These are phyloP conservation scores for Furnarius figulus DNA, from an alignment of 2,113 vertebrate genomes.

Conservation along the genomic window DNA sequence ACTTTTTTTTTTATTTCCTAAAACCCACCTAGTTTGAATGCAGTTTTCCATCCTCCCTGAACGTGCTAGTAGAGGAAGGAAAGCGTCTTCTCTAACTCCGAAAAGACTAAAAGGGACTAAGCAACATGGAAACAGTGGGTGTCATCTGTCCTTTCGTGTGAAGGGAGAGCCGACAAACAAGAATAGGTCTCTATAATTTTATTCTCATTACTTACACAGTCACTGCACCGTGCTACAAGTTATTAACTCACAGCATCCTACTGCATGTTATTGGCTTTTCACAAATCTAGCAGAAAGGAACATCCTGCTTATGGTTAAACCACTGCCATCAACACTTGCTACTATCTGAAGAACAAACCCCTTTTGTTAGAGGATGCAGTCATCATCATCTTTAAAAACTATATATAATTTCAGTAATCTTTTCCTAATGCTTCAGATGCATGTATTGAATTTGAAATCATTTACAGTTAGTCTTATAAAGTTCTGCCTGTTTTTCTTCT, in stretches of 20 bases:
- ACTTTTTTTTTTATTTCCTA: background rate
- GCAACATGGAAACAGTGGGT: background rate
- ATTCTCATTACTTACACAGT: constrained; percentile 30
- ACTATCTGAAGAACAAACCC: background rate
- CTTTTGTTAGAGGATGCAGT: constrained; percentile 11
- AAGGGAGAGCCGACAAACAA: background rate
- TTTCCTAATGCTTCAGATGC: background rate
- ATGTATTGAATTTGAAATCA: background rate
- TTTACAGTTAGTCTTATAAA: background rate
- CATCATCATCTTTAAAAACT: background rate
- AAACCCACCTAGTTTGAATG: background rate
- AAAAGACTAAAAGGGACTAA: background rate
- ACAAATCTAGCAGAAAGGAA: constrained; percentile 26
- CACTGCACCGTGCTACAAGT: background rate
- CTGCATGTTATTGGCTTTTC: background rate
- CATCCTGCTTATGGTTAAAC: background rate
- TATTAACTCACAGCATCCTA: constrained; percentile 13
- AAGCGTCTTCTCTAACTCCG: background rate
- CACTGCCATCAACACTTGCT: background rate
- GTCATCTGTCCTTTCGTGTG: background rate
- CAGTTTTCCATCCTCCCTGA: background rate
- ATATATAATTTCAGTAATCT: background rate
- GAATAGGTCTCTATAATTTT: background rate
- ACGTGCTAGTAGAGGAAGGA: background rate
- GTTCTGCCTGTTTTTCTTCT: constrained; percentile 10